Evolutionary conservation across 2,113 vertebrate species (phyloP), one percentile per base, ranked within the genome.

Genomic region (Lagopus muta): DNA sequence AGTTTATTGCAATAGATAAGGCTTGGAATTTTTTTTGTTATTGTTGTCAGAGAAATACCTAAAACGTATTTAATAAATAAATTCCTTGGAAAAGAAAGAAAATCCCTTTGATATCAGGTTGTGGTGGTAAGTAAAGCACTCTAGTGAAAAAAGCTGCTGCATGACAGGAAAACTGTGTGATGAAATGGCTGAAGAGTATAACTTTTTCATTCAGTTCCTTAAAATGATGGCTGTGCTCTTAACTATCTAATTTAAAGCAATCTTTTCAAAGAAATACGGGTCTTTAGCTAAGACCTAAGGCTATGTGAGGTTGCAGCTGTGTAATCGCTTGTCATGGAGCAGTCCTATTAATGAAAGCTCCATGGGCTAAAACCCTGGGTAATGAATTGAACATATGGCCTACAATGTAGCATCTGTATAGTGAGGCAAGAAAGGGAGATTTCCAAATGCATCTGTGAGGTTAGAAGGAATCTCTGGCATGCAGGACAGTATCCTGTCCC

Each of bases 181-280:
- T 69, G 72, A 61, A 52, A 25, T 6, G 15, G 8, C 70, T 36
- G 48, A 50, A 22, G 48, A 61, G 38, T 83, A 88, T 92, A 79
- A 13, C 34, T 43, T 83, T 72, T 78, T 83, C 61, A 27, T 73
- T 43, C 47, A 6, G 79, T 89, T 90, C 79, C 47, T 90, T 86
- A 78, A 78, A 78, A 78, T 78, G 85, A 88, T 91, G 72, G 40
- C 0, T 18, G 1, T 75, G 66, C 40, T 94, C 85, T 92, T 91
- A 92, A 79, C 66, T 87, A 40, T n/a, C 89, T 93, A 70, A 93
- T 93, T 94, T 91, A 62, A 79, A 81, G 76, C 72, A 96, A 95
- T 95, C 96, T 96, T 96, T 82, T 96, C 95, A 96, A 96, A 96
- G 82, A 89, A 85, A 86, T 74, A 81, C 13, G 2, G 74, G 94